Conservation (phyloP, 2,113 vertebrate species). For the Ia io region DNA sequence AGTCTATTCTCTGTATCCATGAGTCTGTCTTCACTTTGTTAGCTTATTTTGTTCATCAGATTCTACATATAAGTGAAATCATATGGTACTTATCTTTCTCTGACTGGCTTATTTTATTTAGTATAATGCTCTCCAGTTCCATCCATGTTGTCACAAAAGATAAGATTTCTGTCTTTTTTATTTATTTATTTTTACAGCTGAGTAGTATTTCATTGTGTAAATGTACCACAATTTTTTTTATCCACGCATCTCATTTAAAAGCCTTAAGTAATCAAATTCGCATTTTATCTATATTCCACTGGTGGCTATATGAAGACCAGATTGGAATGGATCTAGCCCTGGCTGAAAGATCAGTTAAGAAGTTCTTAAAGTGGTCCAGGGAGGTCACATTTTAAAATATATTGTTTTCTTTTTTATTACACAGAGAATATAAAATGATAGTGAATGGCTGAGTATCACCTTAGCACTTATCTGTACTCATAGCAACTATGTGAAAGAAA, state of each 20-base stretch:
- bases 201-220: background rate
- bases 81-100: background rate
- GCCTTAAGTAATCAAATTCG: background rate
- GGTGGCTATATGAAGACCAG: background rate
- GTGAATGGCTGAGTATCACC: background rate
- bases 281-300: conserved; percentile 22
- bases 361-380: background rate
- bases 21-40: background rate
- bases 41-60: too few relatives aligned
- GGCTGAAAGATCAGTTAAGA: background rate
- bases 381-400: background rate
- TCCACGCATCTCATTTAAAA: background rate
- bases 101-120: background rate
- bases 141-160: background rate
- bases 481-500: background rate
- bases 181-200: background rate
- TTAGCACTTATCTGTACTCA: background rate
- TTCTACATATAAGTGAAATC: background rate
- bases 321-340: background rate
- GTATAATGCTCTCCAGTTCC: background rate
- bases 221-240: background rate
- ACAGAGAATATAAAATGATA: background rate
- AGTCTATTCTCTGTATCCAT: background rate
- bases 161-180: background rate
- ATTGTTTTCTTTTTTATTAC: background rate